Evolutionary conservation across 2,888 invertebrate genomes (phyloP), one percentile per base, ranked within the genome.

Genomic region (Lasioglossum malachurum): DNA sequence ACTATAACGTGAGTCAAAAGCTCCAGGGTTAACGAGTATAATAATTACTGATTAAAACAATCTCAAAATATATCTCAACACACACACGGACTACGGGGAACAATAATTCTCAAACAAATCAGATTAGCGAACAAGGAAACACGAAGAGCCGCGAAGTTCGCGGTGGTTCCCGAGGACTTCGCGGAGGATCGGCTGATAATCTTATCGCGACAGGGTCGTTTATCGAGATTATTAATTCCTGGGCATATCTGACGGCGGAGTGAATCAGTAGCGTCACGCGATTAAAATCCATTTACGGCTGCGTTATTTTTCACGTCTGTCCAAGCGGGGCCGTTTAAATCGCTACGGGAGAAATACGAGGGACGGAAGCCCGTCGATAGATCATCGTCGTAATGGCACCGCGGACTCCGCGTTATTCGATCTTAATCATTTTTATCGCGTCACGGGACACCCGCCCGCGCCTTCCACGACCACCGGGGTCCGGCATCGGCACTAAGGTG

Each of bases 401-500:
- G 78, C 31, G 81, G 82, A 85, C 86, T 71, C 86, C 76, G 73
- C 86, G 82, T 83, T 83, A 86, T 81, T 86, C 87, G 87, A 88
- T 88, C 87, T 87, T 87, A 88, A 88, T 88, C 87, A 88, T 88
- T 87, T 87, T 88, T 87, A 82, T 84, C 87, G 87, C 87, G 77
- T 84, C 71, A 82, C 71, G 83, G 78, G 78, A 83, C 83, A 44
- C 78, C 75, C 83, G 87, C 82, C 78, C 83, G 87, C 82, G 73
- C 82, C 75, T 64, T 69, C 80, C 57, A 41, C 83, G 67, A 85
- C 46, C 75, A 73, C 27, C 82, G 46, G 78, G 72, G 78, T 35
- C 77, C 31, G 31, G 72, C 72, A 31, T 74, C 60, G 71, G 44
- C 79, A 73, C 80, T 84, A 83, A 84, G 87, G 83, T 84, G 88